Base-by-base conservation (phyloP, 2,888 invertebrate species). In the Trissolcus japonicus region DNA sequence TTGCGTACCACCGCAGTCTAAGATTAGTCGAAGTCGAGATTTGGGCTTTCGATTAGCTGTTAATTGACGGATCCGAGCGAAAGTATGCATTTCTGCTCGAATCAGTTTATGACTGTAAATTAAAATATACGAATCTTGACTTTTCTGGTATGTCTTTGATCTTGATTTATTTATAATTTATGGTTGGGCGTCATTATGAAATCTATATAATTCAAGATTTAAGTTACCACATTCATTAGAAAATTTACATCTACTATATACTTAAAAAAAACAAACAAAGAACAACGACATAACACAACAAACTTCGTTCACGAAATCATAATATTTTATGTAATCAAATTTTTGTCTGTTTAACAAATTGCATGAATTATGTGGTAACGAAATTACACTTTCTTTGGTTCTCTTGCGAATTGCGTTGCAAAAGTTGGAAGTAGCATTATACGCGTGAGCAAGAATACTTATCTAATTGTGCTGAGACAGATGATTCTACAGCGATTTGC, bases 391-490 rank as follows among this genome's bases (percentile, higher is more conserved):
- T 41, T 51, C 71, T 62, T 53, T 19, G 53, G 29, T 60, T 62
- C 25, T 29, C 25, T 54, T 62, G 74, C 46, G 76, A 72, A 41
- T 9, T 79, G 71, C 77, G 56, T 55, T 68, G 78, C 79, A 74
- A 80, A 80, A 83, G 83, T 81, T 84, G 87, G 86, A 87, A 86
- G 86, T 80, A 80, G 83, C 79, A 85, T 86, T 85, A 84, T 85
- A 85, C 83, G 83, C 83, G 84, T 82, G 84, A 83, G 83, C 82
- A 82, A 83, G 83, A 83, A 82, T 85, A 83, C 83, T 83, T 84
- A 83, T 86, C 86, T 87, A 88, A 88, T 88, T 88, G 87, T 86
- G 85, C 85, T 84, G 86, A 83, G 81, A 80, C 83, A 85, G 87
- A 86, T 86, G 85, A 87, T 86, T 83, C 82, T 35, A 80, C 78